phyloP scores from a whole-genome alignment of 2,113 vertebrate genomes.

The Vombatus ursinus region DNA sequence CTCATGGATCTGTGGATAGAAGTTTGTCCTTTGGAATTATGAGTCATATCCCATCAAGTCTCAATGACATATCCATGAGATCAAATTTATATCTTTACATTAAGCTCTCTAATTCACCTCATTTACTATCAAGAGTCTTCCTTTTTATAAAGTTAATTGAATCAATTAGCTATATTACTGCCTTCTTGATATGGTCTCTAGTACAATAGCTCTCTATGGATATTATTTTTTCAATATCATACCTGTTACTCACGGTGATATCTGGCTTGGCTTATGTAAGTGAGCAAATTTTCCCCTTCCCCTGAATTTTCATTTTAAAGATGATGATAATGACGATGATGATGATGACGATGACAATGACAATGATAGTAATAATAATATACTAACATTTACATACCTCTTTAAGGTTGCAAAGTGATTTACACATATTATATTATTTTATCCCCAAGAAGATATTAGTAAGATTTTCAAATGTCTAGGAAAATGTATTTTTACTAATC shows the following conservation, averaged over 20 bases:
- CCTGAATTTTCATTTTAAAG: background rate
- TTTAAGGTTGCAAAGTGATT: background rate
- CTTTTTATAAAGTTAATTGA: background rate
- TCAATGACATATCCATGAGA: background rate
- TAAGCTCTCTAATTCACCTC: background rate
- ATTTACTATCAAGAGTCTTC: background rate
- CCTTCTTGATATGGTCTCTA: background rate
- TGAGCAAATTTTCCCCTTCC: background rate
- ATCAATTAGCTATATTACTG: background rate
- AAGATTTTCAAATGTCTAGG: background rate
- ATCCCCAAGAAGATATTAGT: background rate
- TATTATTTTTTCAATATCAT: background rate
- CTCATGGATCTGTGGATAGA: background rate
- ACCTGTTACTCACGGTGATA: background rate
- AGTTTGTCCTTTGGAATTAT: background rate
- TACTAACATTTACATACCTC: background rate
- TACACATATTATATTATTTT: background rate
- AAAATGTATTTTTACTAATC: background rate
- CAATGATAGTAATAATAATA: background rate
- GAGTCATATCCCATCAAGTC: background rate
- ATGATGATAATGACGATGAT: background rate
- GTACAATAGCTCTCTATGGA: background rate
- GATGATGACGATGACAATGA: background rate
- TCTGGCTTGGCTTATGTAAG: background rate
- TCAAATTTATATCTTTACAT: background rate